Evolutionary conservation across 2,113 vertebrate genomes (phyloP).

Genomic region (Phrynosoma platyrhinos): DNA sequence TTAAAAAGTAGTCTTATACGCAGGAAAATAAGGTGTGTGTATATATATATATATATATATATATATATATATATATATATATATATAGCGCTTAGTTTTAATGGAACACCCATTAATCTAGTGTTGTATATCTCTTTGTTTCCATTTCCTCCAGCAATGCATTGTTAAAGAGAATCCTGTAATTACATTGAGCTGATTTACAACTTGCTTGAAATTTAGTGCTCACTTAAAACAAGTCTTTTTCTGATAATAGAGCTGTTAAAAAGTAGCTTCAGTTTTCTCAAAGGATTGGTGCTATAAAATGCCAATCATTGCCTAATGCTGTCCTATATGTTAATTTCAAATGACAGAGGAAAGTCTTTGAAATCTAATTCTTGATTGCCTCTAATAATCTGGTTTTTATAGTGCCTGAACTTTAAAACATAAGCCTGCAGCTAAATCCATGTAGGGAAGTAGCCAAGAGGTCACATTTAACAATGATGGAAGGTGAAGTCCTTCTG

Average conservation of each 20-base stretch:
- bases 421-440: constrained; percentile 67
- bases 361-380: constrained; percentile 80
- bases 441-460: constrained; percentile 58
- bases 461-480: constrained; percentile 70
- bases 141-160: constrained; percentile 36
- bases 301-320: constrained; percentile 73
- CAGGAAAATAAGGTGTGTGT: no score
- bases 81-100: not conserved
- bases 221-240: constrained; percentile 49
- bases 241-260: constrained; percentile 28
- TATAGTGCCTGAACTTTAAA: constrained; percentile 70
- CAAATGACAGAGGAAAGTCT: constrained; percentile 71
- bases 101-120: constrained; percentile 6
- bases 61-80: no score
- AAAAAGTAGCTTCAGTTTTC: constrained; percentile 61
- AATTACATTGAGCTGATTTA: constrained; percentile 21
- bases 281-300: constrained; percentile 69
- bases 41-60: no score
- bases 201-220: constrained; percentile 45
- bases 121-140: constrained; percentile 20
- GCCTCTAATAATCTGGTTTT: constrained; percentile 73
- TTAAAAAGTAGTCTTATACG: no score
- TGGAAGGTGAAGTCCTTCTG: constrained; percentile 60
- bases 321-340: constrained; percentile 75
- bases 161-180: constrained; percentile 16